phyloP scores from a whole-genome alignment of 2,888 invertebrate genomes.

The Himalopsyche kuldschensis region DNA sequence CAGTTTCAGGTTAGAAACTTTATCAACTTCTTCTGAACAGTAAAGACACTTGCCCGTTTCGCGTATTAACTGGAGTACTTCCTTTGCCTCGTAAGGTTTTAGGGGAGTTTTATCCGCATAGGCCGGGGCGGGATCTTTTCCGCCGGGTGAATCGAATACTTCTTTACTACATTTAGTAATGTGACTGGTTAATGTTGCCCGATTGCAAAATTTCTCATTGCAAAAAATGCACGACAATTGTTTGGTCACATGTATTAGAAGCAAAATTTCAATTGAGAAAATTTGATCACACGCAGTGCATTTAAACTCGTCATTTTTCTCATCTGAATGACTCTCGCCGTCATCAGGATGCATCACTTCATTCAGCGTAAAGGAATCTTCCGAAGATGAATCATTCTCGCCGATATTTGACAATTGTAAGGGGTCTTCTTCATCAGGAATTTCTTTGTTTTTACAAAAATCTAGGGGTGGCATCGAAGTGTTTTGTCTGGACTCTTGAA shows the following conservation, averaged over 20 bases:
- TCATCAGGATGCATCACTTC: too few species aligned
- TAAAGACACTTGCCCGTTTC: not conserved
- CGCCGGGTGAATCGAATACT: not conserved
- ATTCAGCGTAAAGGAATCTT: not conserved
- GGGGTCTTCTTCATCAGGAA: not conserved
- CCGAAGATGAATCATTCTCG: not conserved
- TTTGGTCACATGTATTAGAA: not conserved
- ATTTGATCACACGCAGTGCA: not conserved
- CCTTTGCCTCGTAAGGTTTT: too few species aligned
- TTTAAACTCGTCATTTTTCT: not conserved
- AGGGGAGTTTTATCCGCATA: too few species aligned
- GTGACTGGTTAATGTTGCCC: not conserved
- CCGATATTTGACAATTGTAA: not conserved
- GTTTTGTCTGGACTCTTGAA: conserved; percentile 15
- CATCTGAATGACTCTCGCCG: too few species aligned
- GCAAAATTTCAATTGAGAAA: not conserved
- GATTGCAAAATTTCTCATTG: conserved; percentile 1
- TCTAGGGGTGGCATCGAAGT: not conserved
- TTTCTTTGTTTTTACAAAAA: not conserved
- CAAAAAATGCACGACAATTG: conserved; percentile 9
- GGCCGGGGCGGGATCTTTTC: too few species aligned
- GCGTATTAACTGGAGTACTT: too few species aligned
- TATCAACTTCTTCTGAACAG: not conserved
- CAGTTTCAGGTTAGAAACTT: not conserved
- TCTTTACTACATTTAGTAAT: not conserved